A percentile compares a stretch with the other conserved stretches of the same genome.
phyloP scores from a whole-genome alignment of 2,888 invertebrate genomes.

The Temnothorax rugatulus region DNA sequence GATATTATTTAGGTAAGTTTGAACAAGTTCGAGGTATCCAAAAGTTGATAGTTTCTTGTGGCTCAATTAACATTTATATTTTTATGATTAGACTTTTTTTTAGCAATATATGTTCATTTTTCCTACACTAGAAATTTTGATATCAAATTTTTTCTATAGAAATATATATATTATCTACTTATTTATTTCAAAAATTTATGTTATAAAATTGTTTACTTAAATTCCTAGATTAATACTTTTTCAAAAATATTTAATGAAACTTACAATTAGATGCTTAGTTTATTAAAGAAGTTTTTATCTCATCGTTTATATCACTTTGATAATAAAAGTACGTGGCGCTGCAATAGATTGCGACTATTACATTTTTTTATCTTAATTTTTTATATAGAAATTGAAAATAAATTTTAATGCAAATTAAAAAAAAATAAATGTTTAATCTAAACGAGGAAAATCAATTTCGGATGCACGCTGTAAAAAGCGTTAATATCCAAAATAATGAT shows the following conservation, averaged over 20 bases:
- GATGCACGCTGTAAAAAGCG: not conserved
- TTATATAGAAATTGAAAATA: not conserved
- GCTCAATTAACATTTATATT: constrained; percentile 10
- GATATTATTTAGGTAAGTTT: not conserved
- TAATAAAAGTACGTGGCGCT: not conserved
- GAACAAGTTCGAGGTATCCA: not conserved
- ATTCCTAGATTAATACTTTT: not conserved
- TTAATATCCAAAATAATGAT: not conserved
- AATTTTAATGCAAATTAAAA: constrained; percentile 1
- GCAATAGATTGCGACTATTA: constrained; percentile 1
- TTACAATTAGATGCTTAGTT: not conserved
- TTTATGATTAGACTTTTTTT: not conserved
- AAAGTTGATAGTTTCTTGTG: not conserved
- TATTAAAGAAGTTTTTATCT: not conserved
- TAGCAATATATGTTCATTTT: not conserved
- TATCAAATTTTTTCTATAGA: not conserved
- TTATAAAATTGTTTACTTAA: not conserved
- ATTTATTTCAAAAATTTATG: not conserved
- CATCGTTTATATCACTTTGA: not conserved
- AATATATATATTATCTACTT: not conserved
- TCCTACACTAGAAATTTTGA: not conserved
- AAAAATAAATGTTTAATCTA: not conserved
- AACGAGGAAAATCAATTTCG: constrained; percentile 2
- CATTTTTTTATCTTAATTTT: not conserved
- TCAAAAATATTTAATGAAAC: not conserved